Evolutionary conservation across 2,888 invertebrate genomes (phyloP).

Genomic region (Alloscopus bannaensis): DNA sequence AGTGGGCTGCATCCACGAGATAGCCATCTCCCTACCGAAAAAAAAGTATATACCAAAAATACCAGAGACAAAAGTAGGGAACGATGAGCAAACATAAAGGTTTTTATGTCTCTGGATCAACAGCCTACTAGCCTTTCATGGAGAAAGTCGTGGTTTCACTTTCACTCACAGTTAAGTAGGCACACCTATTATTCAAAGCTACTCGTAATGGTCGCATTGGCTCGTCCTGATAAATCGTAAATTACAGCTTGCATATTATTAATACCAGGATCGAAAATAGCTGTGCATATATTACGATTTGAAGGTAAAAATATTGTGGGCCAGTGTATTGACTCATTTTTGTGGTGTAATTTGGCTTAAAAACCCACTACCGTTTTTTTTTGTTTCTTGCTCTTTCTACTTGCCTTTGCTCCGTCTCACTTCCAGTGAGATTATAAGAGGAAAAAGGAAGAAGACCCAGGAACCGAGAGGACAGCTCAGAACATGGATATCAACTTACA

Average conservation of each 20-base stretch:
- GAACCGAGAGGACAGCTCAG: conserved; percentile 48
- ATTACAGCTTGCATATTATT: conserved; percentile 19
- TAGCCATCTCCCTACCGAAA: conserved; percentile 46
- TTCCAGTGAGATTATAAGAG: conserved; percentile 31
- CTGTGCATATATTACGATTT: no score
- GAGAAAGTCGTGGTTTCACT: conserved; percentile 61
- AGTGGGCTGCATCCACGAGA: no score
- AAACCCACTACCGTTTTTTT: no score
- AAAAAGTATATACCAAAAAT: no score
- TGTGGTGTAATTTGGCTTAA: no score
- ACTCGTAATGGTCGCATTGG: conserved; percentile 26
- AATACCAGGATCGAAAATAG: no score
- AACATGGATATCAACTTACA: conserved; percentile 62
- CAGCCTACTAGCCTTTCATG: conserved; percentile 44
- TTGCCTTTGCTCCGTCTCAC: conserved; percentile 54
- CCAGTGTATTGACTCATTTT: no score
- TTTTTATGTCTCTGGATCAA: conserved; percentile 63
- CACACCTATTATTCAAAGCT: no score
- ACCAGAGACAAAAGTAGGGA: not conserved
- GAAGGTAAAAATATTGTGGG: no score
- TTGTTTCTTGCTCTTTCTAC: conserved; percentile 43
- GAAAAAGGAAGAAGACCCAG: conserved; percentile 25
- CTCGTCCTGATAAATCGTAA: conserved; percentile 27
- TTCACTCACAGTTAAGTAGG: no score
- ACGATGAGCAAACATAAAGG: conserved; percentile 31